Evolutionary conservation across 2,888 invertebrate species (phyloP).

Genomic region (Alentia gelatinosa): DNA sequence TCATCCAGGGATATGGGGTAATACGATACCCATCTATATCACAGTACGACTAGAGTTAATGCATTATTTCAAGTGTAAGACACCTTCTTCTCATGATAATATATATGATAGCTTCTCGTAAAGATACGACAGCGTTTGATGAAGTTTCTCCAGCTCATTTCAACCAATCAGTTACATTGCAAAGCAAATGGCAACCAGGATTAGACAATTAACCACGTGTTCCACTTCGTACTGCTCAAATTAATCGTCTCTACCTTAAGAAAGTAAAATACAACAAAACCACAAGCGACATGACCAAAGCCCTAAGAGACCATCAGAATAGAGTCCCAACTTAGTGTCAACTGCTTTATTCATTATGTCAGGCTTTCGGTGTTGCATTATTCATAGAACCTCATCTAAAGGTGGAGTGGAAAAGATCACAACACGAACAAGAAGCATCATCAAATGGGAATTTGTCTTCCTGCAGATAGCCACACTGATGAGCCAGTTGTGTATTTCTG

Average conservation of each 20-base stretch:
- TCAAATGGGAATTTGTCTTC: conserved; percentile 5
- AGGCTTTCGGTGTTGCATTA: not conserved
- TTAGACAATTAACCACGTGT: not conserved
- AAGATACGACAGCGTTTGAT: too few relatives aligned
- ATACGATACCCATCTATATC: too few relatives aligned
- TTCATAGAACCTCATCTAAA: not conserved
- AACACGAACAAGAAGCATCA: not conserved
- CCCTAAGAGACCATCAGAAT: not conserved
- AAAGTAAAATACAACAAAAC: not conserved
- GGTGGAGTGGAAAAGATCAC: not conserved
- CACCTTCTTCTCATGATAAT: too few relatives aligned
- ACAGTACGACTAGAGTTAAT: too few relatives aligned
- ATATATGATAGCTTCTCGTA: too few relatives aligned
- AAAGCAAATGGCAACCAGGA: not conserved
- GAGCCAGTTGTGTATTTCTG: not conserved
- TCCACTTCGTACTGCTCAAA: not conserved
- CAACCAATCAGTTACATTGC: not conserved
- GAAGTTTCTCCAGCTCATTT: not conserved
- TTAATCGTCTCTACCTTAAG: not conserved
- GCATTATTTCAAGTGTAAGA: too few relatives aligned
- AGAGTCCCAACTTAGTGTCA: not conserved
- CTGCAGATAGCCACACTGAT: not conserved
- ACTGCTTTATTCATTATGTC: not conserved
- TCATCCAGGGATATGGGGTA: too few relatives aligned
- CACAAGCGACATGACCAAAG: not conserved